These are phyloP conservation scores for Chiloscyllium punctatum DNA, from an alignment of 2,797 vertebrate species.

Conservation along the genomic window DNA sequence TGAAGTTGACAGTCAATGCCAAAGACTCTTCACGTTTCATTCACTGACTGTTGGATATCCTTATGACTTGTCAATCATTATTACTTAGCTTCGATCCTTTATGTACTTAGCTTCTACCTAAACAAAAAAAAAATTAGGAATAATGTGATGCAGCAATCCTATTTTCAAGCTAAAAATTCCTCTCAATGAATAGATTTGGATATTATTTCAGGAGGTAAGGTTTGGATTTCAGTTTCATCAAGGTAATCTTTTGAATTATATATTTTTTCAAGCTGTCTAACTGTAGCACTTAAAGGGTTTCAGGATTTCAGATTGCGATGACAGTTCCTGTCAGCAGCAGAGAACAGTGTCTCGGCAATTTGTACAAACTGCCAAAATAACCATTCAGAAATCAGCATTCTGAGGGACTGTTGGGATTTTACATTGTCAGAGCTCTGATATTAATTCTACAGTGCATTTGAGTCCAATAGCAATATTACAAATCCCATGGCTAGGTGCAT, in stretches of 20 bases:
- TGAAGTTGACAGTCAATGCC: background rate
- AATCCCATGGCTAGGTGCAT: background rate
- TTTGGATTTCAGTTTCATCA: background rate
- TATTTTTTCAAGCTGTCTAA: background rate
- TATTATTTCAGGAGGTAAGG: background rate
- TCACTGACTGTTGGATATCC: background rate
- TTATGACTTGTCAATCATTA: background rate
- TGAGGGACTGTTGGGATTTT: background rate
- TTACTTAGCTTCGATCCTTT: background rate
- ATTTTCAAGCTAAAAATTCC: no score
- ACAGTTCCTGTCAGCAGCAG: slow-evolving; percentile 8
- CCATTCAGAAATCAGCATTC: background rate
- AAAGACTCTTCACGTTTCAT: background rate
- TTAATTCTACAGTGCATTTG: background rate
- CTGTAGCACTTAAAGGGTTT: slow-evolving; percentile 4
- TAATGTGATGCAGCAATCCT: background rate
- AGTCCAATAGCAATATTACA: background rate
- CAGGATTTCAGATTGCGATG: background rate
- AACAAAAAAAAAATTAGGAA: background rate
- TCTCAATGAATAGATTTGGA: background rate
- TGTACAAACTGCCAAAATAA: background rate
- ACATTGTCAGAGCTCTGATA: background rate
- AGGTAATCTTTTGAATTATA: background rate
- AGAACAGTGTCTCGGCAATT: background rate
- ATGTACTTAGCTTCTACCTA: background rate